A percentile compares a stretch with the other conserved stretches of the same genome.
phyloP scores from a whole-genome alignment of 2,113 vertebrate genomes.

The Eudyptes chrysolophus region DNA sequence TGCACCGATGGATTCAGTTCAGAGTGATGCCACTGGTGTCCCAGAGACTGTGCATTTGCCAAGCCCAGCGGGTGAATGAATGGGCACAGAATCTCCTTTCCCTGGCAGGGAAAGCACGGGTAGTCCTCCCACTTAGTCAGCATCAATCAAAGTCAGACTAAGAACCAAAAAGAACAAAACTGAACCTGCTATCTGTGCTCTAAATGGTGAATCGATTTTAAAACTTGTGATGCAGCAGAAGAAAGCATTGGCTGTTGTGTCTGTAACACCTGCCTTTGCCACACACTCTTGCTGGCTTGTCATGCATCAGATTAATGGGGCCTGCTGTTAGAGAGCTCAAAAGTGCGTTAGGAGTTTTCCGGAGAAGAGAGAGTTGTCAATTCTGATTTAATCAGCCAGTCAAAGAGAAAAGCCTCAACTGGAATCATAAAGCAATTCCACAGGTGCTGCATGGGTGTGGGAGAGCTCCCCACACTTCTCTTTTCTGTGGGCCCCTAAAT shows the following conservation, averaged over 20 bases:
- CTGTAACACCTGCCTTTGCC: not conserved
- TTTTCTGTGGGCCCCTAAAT: not conserved
- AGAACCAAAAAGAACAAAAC: not conserved
- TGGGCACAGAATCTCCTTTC: not conserved
- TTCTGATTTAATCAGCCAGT: not conserved
- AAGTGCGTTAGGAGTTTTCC: not conserved
- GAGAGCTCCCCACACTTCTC: not conserved
- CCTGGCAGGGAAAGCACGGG: not conserved
- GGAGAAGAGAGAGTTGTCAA: not conserved
- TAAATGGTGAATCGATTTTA: not conserved
- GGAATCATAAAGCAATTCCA: not conserved
- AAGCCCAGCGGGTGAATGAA: not conserved
- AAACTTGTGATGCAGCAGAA: not conserved
- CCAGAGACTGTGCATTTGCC: not conserved
- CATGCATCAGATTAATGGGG: not conserved
- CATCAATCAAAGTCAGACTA: not conserved
- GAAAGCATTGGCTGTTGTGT: not conserved
- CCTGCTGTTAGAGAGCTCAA: not conserved
- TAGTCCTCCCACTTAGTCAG: not conserved
- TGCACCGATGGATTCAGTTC: fast-evolving
- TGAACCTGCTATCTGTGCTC: not conserved
- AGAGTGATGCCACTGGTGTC: not conserved
- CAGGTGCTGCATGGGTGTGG: not conserved
- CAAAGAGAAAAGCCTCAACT: not conserved
- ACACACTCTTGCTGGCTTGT: not conserved